phyloP scores from a whole-genome alignment of 1,140 invertebrate species.

The Drosophila setifemur region DNA sequence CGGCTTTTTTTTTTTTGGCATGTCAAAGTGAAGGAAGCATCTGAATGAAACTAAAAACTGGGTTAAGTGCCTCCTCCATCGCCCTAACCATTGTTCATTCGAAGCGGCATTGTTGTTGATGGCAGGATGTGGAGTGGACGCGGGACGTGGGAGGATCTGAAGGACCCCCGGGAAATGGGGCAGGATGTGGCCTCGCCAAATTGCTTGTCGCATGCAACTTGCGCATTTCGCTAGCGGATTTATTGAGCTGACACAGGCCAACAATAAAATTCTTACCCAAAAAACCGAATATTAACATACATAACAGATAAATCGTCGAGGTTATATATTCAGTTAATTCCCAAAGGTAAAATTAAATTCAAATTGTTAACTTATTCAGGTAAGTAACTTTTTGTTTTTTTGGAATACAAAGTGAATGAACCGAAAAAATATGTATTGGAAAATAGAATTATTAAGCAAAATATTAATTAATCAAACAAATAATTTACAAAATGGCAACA shows the following conservation, averaged over 20 bases:
- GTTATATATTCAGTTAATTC: too few species aligned
- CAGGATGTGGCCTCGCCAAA: conserved; percentile 50
- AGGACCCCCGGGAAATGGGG: conserved; percentile 38
- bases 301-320: too few species aligned
- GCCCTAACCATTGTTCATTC: conserved; percentile 11
- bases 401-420: too few species aligned
- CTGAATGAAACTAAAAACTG: conserved; percentile 59
- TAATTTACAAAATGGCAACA: too few species aligned
- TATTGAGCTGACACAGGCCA: conserved; percentile 7
- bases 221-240: conserved; percentile 48
- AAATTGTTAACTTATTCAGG: too few species aligned
- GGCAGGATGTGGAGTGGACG: conserved; percentile 16
- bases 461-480: too few species aligned
- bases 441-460: too few species aligned
- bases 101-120: conserved; percentile 38
- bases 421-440: too few species aligned
- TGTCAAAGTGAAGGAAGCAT: conserved; percentile 61
- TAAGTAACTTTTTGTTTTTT: too few species aligned
- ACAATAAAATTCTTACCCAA: too few species aligned
- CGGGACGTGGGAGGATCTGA: not conserved
- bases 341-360: too few species aligned
- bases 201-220: conserved; percentile 62
- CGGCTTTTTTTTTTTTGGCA: conserved; percentile 26
- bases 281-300: too few species aligned
- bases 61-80: conserved; percentile 65